Percentiles rank a stretch among this genome's conserved stretches.
Conservation (phyloP, 2,113 vertebrate species). For the Ranitomeya variabilis region DNA sequence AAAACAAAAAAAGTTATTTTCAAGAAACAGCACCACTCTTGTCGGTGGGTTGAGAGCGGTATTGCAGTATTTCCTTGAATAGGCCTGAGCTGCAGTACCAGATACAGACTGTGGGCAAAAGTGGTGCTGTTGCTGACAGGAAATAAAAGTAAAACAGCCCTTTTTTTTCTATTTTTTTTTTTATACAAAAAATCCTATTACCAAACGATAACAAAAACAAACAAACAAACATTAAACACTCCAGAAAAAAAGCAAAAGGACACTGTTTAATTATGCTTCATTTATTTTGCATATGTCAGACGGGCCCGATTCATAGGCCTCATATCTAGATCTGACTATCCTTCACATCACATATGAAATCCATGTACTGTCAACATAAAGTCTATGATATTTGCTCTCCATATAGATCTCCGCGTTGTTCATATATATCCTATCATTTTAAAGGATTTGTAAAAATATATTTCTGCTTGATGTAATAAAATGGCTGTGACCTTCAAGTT, state of each 20-base stretch:
- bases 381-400: not conserved
- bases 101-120: not conserved
- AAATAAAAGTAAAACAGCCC: too few species aligned
- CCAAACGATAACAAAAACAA: not conserved
- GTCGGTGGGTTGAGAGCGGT: too few species aligned
- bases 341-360: constrained; percentile 25
- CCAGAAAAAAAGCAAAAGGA: not conserved
- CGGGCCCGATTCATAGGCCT: constrained; percentile 6
- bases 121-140: not conserved
- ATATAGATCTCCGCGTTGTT: not conserved
- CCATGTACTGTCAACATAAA: constrained; percentile 19
- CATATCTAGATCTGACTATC: constrained; percentile 2
- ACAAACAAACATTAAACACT: not conserved
- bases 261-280: not conserved
- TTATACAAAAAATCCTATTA: too few species aligned
- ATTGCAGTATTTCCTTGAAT: too few species aligned
- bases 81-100: too few species aligned
- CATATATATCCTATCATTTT: not conserved
- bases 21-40: too few species aligned
- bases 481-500: constrained; percentile 13
- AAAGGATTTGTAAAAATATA: constrained; percentile 39
- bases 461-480: constrained; percentile 25
- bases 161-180: too few species aligned
- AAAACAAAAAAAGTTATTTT: too few species aligned
- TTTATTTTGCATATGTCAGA: constrained; percentile 29